Percentiles rank a stretch among this genome's conserved stretches.
Evolutionary conservation across 2,113 vertebrate genomes (phyloP).

Genomic region (Thalassarche chlororhynchos): DNA sequence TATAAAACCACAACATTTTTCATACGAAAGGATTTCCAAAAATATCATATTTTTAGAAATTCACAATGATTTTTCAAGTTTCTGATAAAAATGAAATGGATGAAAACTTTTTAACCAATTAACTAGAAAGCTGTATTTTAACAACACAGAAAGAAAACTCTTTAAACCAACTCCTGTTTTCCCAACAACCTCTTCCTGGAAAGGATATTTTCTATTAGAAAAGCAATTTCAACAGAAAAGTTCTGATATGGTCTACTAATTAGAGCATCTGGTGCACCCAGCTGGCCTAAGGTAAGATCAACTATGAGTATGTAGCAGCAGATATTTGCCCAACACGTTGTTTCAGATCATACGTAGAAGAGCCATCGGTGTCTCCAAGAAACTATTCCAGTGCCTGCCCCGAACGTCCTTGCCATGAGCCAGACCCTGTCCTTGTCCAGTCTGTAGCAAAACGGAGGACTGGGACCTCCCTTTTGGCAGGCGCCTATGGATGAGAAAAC

Average conservation of each 20-base stretch:
- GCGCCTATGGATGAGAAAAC: not conserved
- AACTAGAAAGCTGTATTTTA: not conserved
- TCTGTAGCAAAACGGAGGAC: not conserved
- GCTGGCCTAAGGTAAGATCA: slow-evolving; percentile 46
- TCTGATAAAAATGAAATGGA: not conserved
- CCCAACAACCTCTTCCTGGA: not conserved
- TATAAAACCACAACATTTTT: slow-evolving; percentile 49
- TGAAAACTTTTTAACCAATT: not conserved
- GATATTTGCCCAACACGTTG: not conserved
- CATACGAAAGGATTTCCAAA: not conserved
- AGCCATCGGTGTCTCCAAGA: not conserved
- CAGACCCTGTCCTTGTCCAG: not conserved
- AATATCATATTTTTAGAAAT: not conserved
- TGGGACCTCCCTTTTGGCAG: not conserved
- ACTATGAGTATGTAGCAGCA: not conserved
- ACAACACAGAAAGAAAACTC: not conserved
- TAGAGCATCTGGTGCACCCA: slow-evolving; percentile 49
- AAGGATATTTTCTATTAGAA: slow-evolving; percentile 15
- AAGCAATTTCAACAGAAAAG: slow-evolving; percentile 4
- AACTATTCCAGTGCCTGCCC: not conserved
- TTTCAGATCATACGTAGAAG: not conserved
- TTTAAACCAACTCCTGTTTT: not conserved
- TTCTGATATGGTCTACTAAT: slow-evolving; percentile 27
- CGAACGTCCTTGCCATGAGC: not conserved
- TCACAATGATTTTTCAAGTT: not conserved